Percentiles rank a stretch among this genome's conserved stretches.
Conservation (phyloP, 2,797 vertebrate genomes). For the Phylloscopus collybita region DNA sequence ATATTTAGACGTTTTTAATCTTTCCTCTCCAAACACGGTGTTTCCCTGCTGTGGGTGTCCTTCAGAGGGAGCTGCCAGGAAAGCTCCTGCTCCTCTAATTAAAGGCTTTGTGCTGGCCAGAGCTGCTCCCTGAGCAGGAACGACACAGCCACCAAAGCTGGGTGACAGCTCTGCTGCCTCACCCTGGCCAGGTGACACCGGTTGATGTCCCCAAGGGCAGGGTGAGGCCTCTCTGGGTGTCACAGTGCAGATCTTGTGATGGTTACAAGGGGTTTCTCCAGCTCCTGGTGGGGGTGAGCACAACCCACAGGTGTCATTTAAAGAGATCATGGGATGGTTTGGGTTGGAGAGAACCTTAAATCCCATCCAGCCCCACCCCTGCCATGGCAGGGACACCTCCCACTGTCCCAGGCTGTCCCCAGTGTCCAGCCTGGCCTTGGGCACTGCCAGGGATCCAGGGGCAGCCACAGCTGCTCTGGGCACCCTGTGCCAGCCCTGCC, state of each 20-base stretch:
- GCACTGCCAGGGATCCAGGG: not conserved
- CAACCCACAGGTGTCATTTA: accelerated
- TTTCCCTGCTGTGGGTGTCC: not conserved
- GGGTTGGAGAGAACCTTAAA: not conserved
- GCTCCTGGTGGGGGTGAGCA: not conserved
- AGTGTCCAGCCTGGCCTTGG: not conserved
- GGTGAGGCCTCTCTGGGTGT: not conserved
- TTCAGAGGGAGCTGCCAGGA: not conserved
- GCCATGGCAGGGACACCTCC: not conserved
- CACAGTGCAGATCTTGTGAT: accelerated
- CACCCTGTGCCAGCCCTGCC: not conserved
- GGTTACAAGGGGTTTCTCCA: not conserved
- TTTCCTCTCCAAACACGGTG: not conserved
- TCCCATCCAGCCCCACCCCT: not conserved
- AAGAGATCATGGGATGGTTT: not conserved
- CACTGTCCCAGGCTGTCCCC: not conserved
- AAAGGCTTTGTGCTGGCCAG: not conserved
- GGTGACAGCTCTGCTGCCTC: not conserved
- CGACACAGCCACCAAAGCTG: accelerated
- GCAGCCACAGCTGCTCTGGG: not conserved
- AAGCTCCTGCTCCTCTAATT: not conserved
- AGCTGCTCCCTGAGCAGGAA: not conserved
- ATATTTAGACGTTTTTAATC: constrained; percentile 5
- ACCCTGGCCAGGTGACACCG: too few species aligned
- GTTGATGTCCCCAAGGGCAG: accelerated